Evolutionary conservation across 2,888 invertebrate species (phyloP).

Genomic region (Ommatoiulus sabulosus): DNA sequence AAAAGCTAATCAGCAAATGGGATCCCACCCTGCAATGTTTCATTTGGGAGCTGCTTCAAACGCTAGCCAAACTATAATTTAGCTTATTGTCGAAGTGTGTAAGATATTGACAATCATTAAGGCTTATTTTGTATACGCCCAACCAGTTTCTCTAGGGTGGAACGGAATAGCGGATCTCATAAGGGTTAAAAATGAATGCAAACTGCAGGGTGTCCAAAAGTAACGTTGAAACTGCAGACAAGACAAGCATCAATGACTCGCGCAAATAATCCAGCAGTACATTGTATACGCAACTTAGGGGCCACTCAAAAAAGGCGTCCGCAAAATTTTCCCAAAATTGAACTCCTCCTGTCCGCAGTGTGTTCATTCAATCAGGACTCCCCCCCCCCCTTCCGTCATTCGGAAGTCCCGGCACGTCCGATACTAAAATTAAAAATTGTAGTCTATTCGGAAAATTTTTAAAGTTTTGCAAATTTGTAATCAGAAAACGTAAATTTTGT

Average conservation of each 20-base stretch:
- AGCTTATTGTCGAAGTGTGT: constrained; percentile 49
- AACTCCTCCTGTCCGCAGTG: too few species aligned
- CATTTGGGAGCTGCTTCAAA: constrained; percentile 50
- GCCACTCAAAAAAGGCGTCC: too few species aligned
- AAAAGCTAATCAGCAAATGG: constrained; percentile 53
- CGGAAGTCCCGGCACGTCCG: too few species aligned
- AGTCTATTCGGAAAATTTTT: too few species aligned
- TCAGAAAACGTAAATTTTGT: too few species aligned
- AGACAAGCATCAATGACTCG: not conserved
- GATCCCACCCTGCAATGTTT: constrained; percentile 52
- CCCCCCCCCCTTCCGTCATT: too few species aligned
- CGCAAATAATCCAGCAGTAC: not conserved
- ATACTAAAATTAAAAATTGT: too few species aligned
- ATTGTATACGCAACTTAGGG: too few species aligned
- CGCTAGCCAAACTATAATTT: constrained; percentile 37
- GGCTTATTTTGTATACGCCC: constrained; percentile 49
- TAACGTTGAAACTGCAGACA: not conserved
- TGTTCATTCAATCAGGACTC: too few species aligned
- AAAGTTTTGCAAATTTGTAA: too few species aligned
- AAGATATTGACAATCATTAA: constrained; percentile 53
- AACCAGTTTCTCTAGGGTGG: constrained; percentile 51
- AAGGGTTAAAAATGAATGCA: not conserved
- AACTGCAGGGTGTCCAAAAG: not conserved
- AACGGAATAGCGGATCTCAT: not conserved
- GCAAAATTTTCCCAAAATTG: too few species aligned